Evolutionary conservation across 2,113 vertebrate genomes (phyloP).

Genomic region (Nothocercus nigrocapillus): DNA sequence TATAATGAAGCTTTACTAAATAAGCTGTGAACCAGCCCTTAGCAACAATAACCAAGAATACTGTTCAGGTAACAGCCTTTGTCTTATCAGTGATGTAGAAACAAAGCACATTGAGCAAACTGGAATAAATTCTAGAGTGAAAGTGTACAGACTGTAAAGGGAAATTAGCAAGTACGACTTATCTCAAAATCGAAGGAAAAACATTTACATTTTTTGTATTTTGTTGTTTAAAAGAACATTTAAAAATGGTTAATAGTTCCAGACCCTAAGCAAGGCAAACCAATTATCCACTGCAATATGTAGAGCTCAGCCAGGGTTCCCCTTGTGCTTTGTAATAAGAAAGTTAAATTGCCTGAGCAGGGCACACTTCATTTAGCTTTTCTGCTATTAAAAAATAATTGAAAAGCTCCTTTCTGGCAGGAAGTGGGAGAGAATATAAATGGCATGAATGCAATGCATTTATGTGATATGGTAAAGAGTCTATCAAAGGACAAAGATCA

Average conservation of each 20-base stretch:
- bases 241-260: background rate
- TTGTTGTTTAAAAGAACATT: background rate
- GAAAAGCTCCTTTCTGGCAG: slow-evolving; percentile 34
- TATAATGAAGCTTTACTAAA: background rate
- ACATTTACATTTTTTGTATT: background rate
- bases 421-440: background rate
- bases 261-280: background rate
- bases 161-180: background rate
- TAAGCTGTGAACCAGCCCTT: background rate
- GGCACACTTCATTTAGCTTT: slow-evolving; percentile 44
- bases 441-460: slow-evolving; percentile 12
- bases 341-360: slow-evolving; percentile 35
- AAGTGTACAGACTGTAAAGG: background rate
- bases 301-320: background rate
- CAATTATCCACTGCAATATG: background rate
- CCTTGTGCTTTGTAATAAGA: slow-evolving; percentile 48
- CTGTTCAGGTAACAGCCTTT: background rate
- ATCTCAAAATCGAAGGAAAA: background rate
- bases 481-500: background rate
- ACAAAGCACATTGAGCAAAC: background rate
- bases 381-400: slow-evolving; percentile 64
- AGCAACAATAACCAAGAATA: background rate
- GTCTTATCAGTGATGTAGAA: background rate
- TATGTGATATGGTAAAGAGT: background rate
- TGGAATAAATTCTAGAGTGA: background rate